Evolutionary conservation across 2,113 vertebrate genomes (phyloP), one percentile per base, ranked within the genome.

Genomic region (Cnemophilus loriae): DNA sequence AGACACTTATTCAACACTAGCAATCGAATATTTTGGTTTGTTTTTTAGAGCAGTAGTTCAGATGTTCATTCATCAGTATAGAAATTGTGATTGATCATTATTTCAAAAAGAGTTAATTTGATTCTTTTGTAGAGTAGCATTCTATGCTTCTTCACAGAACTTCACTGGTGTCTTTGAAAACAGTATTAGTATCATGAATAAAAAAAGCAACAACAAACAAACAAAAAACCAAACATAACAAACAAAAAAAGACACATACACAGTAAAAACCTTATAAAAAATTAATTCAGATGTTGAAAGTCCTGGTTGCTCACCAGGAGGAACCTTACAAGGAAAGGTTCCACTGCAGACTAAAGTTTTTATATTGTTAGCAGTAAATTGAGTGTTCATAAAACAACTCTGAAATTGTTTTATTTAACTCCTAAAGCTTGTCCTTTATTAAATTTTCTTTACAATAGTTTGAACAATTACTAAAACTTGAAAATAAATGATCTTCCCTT

Each of bases 401-500:
- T 63, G 49, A 91, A 73, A 27, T 76, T 56, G 15, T 90, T 92
- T 92, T 90, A 60, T 85, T 59, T 41, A 85, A 42, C 46, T 77
- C 22, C 13, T 76, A 70, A 90, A 91, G 76, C 7, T 61, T 90
- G 10, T 47, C 10, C 8, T 67, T 79, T 68, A 84, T 89, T 95
- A 87, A 11, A 53, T 94, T 76, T 91, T 77, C 7, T 90, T 93
- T 86, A 47, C 13, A 69, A 47, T 46, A 76, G 2, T 35, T 90
- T 63, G 35, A 88, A 63, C 55, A 83, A 33, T 84, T 89, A 91
- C 82, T 91, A 86, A 89, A 91, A 46, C 17, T 63, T 61, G 53
- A 88, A 92, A 95, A 92, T 65, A 90, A 96, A 61, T 90, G 0
- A 24, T 84, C n/a, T 91, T 90, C 53, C 47, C 21, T 81, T 94